Evolutionary conservation across 1,140 invertebrate species (phyloP).

Genomic region (Bactericera cockerelli): DNA sequence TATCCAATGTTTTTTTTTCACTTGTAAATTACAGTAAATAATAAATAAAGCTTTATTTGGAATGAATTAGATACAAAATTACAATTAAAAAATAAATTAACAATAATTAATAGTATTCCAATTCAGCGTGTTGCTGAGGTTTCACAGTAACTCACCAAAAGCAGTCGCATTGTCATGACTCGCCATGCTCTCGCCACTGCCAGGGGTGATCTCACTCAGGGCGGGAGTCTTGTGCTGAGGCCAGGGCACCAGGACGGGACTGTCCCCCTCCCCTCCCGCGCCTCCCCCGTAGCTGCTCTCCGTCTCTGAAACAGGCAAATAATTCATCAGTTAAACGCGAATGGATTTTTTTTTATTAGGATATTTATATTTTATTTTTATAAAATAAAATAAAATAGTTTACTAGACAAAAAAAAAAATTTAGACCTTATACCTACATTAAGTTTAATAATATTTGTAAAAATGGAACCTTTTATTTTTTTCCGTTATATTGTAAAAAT

Average conservation of each 20-base stretch:
- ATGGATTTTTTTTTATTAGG: too few relatives aligned
- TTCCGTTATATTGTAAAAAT: too few relatives aligned
- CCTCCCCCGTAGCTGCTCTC: conserved; percentile 25
- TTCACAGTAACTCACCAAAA: conserved; percentile 13
- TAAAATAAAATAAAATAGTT: conserved; percentile 3
- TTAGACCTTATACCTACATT: background rate
- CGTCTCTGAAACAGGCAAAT: conserved; percentile 22
- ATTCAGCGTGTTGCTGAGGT: too few relatives aligned
- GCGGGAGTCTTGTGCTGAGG: conserved; percentile 18
- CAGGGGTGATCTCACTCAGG: conserved; percentile 13
- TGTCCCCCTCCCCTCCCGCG: conserved; percentile 20
- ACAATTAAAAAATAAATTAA: too few relatives aligned
- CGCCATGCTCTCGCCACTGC: conserved; percentile 20
- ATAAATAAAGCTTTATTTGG: too few relatives aligned
- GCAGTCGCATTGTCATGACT: conserved; percentile 19
- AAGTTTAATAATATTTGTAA: too few relatives aligned
- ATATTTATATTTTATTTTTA: background rate
- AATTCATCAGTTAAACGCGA: background rate
- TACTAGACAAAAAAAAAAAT: background rate
- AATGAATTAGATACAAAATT: too few relatives aligned
- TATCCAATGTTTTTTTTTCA: too few relatives aligned
- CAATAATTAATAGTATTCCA: too few relatives aligned
- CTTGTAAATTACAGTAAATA: too few relatives aligned
- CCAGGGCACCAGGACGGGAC: conserved; percentile 22
- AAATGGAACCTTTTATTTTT: too few relatives aligned